Evolutionary conservation across 1,140 invertebrate species (phyloP).

Genomic region (Venustaconcha ellipsiformis): DNA sequence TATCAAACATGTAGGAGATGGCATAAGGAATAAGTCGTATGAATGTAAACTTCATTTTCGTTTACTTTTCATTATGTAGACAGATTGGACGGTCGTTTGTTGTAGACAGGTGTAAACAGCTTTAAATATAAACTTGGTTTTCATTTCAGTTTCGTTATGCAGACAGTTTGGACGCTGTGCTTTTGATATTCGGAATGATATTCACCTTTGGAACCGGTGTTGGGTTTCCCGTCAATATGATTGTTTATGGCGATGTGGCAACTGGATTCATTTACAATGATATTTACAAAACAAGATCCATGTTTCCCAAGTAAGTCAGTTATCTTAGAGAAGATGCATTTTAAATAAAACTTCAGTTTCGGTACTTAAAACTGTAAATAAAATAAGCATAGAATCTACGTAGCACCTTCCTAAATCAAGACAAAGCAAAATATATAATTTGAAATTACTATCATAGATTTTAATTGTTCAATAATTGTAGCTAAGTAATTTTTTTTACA

Average conservation of each 20-base stretch:
- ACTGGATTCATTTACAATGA: conserved; percentile 48
- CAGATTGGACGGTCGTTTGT: too few species aligned
- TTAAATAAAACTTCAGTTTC: not conserved
- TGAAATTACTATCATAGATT: too few species aligned
- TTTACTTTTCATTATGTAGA: too few species aligned
- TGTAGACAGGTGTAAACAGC: too few species aligned
- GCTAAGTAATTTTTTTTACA: too few species aligned
- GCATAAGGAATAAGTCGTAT: too few species aligned
- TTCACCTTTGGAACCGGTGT: conserved; percentile 54
- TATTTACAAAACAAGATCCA: not conserved
- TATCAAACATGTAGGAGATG: too few species aligned
- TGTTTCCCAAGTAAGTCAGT: too few species aligned
- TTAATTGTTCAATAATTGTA: too few species aligned
- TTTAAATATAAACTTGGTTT: not conserved
- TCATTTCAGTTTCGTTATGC: conserved; percentile 66
- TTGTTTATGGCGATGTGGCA: conserved; percentile 67
- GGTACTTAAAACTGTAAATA: not conserved
- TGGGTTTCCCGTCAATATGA: conserved; percentile 63
- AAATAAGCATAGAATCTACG: not conserved
- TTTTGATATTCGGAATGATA: conserved; percentile 62
- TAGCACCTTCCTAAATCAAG: too few species aligned
- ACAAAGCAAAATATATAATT: too few species aligned
- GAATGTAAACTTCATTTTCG: too few species aligned
- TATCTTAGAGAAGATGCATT: not conserved
- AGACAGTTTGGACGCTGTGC: conserved; percentile 49